These are phyloP conservation scores for Phengaris arion DNA, from an alignment of 2,888 invertebrate genomes.

Conservation along the genomic window DNA sequence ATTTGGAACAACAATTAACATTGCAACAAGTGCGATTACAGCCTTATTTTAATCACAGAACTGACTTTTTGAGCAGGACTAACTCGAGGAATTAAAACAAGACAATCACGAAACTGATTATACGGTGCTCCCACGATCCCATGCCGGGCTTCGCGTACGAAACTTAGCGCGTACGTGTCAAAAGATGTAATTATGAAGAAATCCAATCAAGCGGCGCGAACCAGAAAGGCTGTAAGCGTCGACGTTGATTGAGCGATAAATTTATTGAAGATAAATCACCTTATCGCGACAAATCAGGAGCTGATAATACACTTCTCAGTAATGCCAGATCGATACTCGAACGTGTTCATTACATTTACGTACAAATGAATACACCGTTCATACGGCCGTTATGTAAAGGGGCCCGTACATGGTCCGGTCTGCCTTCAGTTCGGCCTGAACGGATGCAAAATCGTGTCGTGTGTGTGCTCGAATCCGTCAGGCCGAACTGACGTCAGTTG, in stretches of 20 bases:
- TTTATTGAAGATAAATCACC: conserved; percentile 73
- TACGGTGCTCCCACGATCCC: conserved; percentile 78
- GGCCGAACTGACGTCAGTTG: too few species aligned
- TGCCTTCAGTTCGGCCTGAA: too few species aligned
- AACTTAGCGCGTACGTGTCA: conserved; percentile 78
- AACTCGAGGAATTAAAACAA: conserved; percentile 63
- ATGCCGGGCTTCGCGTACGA: conserved; percentile 70
- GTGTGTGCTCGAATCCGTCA: too few species aligned
- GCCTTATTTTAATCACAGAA: conserved; percentile 13
- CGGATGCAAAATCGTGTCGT: too few species aligned
- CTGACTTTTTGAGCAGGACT: conserved; percentile 19
- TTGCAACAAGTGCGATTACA: conserved; percentile 8
- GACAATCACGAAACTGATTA: conserved; percentile 75
- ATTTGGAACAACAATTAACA: not conserved
- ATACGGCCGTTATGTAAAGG: not conserved
- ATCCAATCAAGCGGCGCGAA: conserved; percentile 68
- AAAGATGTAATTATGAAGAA: conserved; percentile 80
- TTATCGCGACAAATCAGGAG: conserved; percentile 72
- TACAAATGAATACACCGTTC: conserved; percentile 32
- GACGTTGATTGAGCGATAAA: conserved; percentile 71
- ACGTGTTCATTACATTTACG: conserved; percentile 37
- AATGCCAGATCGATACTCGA: conserved; percentile 43
- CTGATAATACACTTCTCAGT: conserved; percentile 49
- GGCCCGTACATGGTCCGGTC: too few species aligned
- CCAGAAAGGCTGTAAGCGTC: conserved; percentile 45